Conservation (phyloP, 2,797 vertebrate species). For the Coilia nasus region DNA sequence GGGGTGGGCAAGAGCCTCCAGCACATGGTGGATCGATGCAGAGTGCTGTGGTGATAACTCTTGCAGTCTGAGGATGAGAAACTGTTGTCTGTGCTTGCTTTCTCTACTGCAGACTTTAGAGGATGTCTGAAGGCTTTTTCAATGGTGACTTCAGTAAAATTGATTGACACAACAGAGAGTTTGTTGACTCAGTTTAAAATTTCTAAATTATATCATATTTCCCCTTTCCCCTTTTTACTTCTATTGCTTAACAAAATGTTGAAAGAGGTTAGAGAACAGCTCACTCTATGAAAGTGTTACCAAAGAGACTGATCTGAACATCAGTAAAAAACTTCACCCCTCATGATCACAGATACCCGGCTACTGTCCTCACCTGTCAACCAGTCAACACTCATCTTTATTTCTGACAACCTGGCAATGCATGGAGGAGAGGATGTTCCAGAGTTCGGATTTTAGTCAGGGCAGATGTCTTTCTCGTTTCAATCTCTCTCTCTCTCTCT, state of each 20-base stretch:
- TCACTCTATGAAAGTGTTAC: background rate
- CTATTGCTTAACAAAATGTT: no score
- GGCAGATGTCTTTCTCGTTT: slow-evolving; percentile 14
- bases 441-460: no score
- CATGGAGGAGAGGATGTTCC: background rate
- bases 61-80: background rate
- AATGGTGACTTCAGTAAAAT: no score
- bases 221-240: background rate
- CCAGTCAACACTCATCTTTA: background rate
- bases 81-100: no score
- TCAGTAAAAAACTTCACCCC: background rate
- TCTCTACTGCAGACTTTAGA: no score
- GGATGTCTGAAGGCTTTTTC: no score
- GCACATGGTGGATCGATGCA: background rate
- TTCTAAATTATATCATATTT: no score
- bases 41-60: background rate
- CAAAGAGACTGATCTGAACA: background rate
- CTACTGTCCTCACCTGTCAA: background rate
- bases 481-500: background rate
- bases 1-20: background rate
- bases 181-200: no score
- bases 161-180: no score
- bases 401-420: background rate
- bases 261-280: background rate
- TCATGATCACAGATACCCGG: background rate